Conservation (phyloP, 2,113 vertebrate species). For the Colistium nudipinnis region DNA sequence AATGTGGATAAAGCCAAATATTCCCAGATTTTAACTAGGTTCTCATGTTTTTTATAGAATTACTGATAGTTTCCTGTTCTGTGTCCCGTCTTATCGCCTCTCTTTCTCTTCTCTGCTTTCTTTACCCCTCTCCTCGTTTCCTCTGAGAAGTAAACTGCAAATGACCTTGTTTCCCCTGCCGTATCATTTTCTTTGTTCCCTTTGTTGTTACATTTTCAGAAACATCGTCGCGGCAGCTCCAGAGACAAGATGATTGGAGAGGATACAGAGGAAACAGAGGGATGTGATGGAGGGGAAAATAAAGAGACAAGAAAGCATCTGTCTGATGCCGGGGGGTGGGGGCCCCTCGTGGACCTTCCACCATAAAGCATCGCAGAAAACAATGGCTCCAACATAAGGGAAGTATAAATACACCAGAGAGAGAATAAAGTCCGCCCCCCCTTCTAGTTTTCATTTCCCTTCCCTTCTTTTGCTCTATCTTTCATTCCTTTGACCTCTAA, state of each 20-base stretch:
- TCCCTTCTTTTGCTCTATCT: conserved; percentile 73
- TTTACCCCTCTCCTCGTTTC: conserved; percentile 32
- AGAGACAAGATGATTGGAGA: conserved; percentile 57
- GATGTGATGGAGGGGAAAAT: conserved; percentile 29
- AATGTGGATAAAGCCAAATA: not conserved
- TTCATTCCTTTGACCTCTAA: conserved; percentile 79
- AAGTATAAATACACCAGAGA: conserved; percentile 56
- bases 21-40: not conserved
- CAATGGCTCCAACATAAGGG: conserved; percentile 46
- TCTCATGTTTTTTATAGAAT: conserved; percentile 24
- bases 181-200: conserved; percentile 58
- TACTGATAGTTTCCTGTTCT: conserved; percentile 59
- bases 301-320: conserved; percentile 43
- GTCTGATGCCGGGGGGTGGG: conserved; percentile 42
- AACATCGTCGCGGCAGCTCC: conserved; percentile 58
- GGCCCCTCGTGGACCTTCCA: conserved; percentile 47
- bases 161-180: conserved; percentile 73
- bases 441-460: conserved; percentile 48
- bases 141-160: conserved; percentile 69
- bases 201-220: conserved; percentile 70
- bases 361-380: conserved; percentile 60
- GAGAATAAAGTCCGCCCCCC: conserved; percentile 5
- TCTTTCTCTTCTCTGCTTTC: conserved; percentile 35
- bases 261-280: conserved; percentile 56
- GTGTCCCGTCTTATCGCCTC: conserved; percentile 38